Evolutionary conservation across 2,888 invertebrate genomes (phyloP), one percentile per base, ranked within the genome.

Genomic region (Dasysyrphus tricinctus): DNA sequence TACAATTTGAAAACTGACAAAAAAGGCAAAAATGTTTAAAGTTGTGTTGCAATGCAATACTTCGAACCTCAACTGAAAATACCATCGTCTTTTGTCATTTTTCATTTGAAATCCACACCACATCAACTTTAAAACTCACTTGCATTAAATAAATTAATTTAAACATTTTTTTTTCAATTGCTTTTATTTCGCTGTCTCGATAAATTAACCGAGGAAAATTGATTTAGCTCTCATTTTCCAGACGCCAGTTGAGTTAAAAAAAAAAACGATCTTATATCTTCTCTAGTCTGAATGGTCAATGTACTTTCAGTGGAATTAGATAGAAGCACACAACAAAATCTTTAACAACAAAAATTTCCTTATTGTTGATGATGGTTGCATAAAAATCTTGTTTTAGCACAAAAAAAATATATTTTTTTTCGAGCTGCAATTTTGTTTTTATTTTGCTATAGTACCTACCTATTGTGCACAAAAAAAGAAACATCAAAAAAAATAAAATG

Each of bases 301-400:
- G 84, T 72, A 76, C 80, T 76, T 67, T 49, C 54, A 65, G 65
- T 69, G 76, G 76, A 76, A 72, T 73, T 67, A 73, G 70, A 79
- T 37, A 51, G 39, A 47, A 37, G 47, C 61, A 57, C n/a, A 42
- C 42, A 63, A 65, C n/a, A 19, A 59, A 34, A 56, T 32, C 19
- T 12, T 14, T 32, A 56, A 56, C 32, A n/a, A 51, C 47, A 19
- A 51, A 82, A 75, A 80, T 79, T 79, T 80, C 84, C 84, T 76
- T 77, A 84, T 84, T 84, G 84, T 84, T 84, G 79, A 57, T 54
- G 19, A 76, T 76, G 76, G 75, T 84, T 84, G 76, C 73, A 84
- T 84, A 84, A 84, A 72, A 67, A 80, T 84, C 84, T 84, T 54
- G 83, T 80, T 80, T 80, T 49, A 75, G 79, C 61, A 54, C 49